Evolutionary conservation across 2,888 invertebrate genomes (phyloP).

Genomic region (Girardia tigrina): DNA sequence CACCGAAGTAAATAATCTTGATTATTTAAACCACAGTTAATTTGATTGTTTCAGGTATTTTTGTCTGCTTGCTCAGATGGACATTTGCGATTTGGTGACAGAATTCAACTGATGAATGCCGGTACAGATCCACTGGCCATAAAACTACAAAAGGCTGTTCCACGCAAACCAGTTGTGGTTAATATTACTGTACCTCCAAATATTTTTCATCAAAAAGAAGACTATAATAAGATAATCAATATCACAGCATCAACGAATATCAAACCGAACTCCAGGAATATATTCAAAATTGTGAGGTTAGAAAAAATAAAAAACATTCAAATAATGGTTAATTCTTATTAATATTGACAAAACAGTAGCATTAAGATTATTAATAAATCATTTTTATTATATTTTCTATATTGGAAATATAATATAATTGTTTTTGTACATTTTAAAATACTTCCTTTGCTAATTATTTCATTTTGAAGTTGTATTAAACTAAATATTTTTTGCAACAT

Average conservation of each 20-base stretch:
- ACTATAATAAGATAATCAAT: not conserved
- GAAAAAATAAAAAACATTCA: no score
- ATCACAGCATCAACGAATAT: not conserved
- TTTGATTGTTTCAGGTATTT: not conserved
- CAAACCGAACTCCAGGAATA: constrained; percentile 3
- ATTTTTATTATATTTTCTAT: no score
- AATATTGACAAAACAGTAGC: no score
- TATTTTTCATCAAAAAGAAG: not conserved
- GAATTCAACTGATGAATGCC: not conserved
- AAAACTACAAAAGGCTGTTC: not conserved
- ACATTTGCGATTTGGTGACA: not conserved
- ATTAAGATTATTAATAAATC: no score
- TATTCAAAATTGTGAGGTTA: not conserved
- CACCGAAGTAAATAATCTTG: not conserved
- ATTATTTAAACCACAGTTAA: no score
- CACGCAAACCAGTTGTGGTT: not conserved
- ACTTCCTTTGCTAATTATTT: no score
- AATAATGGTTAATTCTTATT: no score
- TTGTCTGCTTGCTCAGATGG: not conserved
- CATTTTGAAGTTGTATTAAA: no score
- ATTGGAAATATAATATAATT: no score
- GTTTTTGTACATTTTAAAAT: no score
- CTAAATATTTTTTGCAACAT: no score
- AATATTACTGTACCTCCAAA: constrained; percentile 3
- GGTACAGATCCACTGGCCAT: not conserved